These are phyloP conservation scores for Cheilosia vernalis DNA, from an alignment of 2,888 invertebrate species.

Conservation along the genomic window DNA sequence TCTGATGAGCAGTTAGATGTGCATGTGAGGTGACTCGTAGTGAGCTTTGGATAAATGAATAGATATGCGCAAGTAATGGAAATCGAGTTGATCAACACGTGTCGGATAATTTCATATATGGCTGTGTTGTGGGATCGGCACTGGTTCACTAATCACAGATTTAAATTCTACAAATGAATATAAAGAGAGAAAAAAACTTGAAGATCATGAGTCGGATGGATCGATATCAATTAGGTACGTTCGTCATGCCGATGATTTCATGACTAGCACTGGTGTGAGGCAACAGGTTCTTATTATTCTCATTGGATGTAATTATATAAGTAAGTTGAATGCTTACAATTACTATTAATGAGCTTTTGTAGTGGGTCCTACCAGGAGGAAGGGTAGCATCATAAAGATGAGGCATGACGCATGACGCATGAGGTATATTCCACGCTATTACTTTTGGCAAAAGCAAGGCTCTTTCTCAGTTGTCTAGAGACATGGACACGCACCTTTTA, in stretches of 20 bases:
- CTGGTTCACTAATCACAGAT: background rate
- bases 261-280: background rate
- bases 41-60: slow-evolving; percentile 39
- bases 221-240: slow-evolving; percentile 9
- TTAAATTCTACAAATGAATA: background rate
- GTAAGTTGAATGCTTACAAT: background rate
- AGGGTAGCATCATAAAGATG: too few relatives aligned
- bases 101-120: background rate
- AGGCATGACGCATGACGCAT: too few relatives aligned
- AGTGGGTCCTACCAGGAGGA: too few relatives aligned
- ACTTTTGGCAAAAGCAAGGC: too few relatives aligned
- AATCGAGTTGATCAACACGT: slow-evolving; percentile 23
- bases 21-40: slow-evolving; percentile 42
- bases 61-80: slow-evolving; percentile 14
- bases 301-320: background rate
- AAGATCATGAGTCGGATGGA: slow-evolving; percentile 3
- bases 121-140: background rate
- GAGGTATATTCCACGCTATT: too few relatives aligned
- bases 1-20: slow-evolving; percentile 36
- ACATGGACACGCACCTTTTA: too few relatives aligned
- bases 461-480: too few relatives aligned
- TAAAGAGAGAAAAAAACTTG: background rate
- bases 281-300: background rate
- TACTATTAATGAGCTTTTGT: too few relatives aligned
- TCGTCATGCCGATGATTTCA: slow-evolving; percentile 29